Evolutionary conservation across 2,888 invertebrate genomes (phyloP), one percentile per base, ranked within the genome.

Genomic region (Drosophila conformis): DNA sequence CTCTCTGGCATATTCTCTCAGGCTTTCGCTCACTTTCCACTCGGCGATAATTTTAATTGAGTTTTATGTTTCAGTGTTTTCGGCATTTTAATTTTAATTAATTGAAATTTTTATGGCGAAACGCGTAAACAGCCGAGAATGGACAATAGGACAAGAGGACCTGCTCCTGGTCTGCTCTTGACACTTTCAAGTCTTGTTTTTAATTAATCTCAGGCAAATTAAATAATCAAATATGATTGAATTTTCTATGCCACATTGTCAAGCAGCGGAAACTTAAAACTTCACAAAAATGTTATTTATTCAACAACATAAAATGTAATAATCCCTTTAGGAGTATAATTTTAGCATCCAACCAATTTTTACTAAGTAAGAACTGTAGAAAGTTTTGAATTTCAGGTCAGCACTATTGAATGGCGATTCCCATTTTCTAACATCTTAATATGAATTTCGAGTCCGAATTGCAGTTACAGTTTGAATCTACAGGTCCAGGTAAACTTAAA

Each of bases 11-110:
- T 54, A 35, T 64, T 46, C 59, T 51, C 38, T 21, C 56, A 27
- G 31, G 13, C 25, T 56, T 68, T 56, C 40, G 52, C 21, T 66
- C 52, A 25, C 21, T 8, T 46, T 46, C 7, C 58, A 27, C 48
- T 33, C 46, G 29, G 58, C 52, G 38, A 2, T 53, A 4, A 69
- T 61, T 69, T 82, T 71, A 80, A 85, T 87, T 76, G 66, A 70
- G 56, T 46, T 76, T 68, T 68, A 40, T 40, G 18, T 60, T 62
- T 62, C 66, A 53, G 57, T 61, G 54, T 64, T 62, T 70, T 75
- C 53, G 48, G 25, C 52, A 58, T 49, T 60, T 38, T 35, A 27
- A 31, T 57, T 73, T 46, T 15, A 15, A 25, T 46, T 69, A 69
- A 84, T 73, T 76, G 51, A 38, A 62, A 61, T 70, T 81, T 70